Base-by-base conservation (phyloP, 2,888 invertebrate species). In the Drosophila meridionalis region DNA sequence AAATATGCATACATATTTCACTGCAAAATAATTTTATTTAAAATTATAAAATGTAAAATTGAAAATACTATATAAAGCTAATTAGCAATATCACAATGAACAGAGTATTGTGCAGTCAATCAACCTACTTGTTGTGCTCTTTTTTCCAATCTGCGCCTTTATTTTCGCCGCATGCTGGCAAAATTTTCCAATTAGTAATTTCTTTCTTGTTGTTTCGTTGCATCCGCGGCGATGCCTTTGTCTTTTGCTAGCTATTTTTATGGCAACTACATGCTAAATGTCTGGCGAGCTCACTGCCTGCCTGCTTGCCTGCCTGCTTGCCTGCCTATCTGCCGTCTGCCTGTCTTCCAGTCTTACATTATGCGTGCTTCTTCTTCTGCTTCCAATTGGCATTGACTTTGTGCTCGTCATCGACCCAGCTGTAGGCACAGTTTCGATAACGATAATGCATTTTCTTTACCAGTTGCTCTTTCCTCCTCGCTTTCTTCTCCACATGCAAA, bases 101-200 rank as follows among this genome's bases (percentile, higher is more conserved):
- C 14, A 66, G 65, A 26, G 66, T 65, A 66, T 32, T 14, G 9
- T 20, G 12, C 26, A 12, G 36, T 45, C 26, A 43, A 14, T 52
- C 30, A 28, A 40, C 3, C 28, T 11, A 11, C 3, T 53, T 36
- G 11, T 34, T 47, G 38, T 57, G 48, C 30, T 43, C 38, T 53
- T n/a, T 40, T 38, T 40, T 55, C 20, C 76, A 67, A 78, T 79
- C 47, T 71, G 76, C 68, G 78, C 43, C 65, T 76, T 59, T 56
- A 60, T 76, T 80, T 78, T 66, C 60, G 61, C 70, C 47, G 67
- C 64, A 52, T 68, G 64, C 64, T 59, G 63, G 68, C 53, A 64
- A 76, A 48, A 80, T 82, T 78, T 84, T 84, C 77, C 84, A 88
- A 85, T 88, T 81, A 86, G 87, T 69, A 74, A 76, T 83, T 70